These are phyloP conservation scores for Malurus cyaneus DNA, from an alignment of 2,113 vertebrate species.

Conservation along the genomic window DNA sequence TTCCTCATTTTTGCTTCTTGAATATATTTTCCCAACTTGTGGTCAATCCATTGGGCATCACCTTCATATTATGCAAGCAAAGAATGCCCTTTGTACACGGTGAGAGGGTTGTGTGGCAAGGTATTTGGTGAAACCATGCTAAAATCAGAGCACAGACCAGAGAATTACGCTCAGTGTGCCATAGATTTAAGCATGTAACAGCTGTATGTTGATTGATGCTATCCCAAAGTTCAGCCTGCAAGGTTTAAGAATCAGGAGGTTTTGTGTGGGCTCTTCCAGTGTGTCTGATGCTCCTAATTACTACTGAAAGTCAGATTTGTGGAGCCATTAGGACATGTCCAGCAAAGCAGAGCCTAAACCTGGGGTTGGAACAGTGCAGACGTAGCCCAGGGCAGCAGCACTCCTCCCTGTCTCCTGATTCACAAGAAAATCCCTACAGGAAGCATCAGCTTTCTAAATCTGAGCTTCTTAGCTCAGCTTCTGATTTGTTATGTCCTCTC, in stretches of 20 bases:
- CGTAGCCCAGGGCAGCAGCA: not conserved
- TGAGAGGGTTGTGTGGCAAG: not conserved
- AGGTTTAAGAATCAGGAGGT: not conserved
- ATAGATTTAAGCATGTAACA: not conserved
- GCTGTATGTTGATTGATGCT: not conserved
- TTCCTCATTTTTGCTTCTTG: not conserved
- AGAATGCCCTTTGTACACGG: rapidly evolving
- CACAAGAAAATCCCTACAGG: not conserved
- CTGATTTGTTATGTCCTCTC: not conserved
- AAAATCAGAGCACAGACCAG: not conserved
- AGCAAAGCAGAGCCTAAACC: not conserved
- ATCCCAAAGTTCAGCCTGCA: not conserved
- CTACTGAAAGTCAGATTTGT: not conserved
- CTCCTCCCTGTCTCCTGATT: not conserved
- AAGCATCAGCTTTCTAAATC: not conserved
- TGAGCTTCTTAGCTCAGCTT: not conserved
- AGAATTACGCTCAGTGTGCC: not conserved
- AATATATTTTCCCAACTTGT: not conserved
- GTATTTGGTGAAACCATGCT: not conserved
- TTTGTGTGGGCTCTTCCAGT: not conserved
- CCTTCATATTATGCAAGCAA: not conserved
- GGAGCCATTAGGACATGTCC: not conserved
- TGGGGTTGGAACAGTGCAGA: rapidly evolving
- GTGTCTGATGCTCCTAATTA: not conserved
- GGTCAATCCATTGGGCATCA: not conserved